Conservation (phyloP, 2,888 invertebrate species). For the Oscheius sp. region DNA sequence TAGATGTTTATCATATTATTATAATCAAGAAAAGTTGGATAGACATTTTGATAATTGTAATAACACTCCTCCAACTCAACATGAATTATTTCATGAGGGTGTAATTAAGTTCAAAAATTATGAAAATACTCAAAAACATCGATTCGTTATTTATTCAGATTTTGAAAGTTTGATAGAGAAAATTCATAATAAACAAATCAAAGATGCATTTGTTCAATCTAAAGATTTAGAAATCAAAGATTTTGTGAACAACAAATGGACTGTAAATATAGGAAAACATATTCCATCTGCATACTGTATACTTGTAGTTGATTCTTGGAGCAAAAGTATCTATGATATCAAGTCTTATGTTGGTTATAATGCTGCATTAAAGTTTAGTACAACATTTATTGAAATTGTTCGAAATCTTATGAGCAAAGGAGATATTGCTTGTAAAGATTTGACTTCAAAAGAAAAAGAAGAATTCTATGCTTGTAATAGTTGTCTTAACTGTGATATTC, state of each 20-base stretch:
- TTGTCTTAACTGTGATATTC: constrained; percentile 29
- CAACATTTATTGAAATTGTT: no score
- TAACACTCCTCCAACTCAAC: neutral
- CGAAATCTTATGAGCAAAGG: no score
- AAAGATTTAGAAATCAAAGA: constrained; percentile 31
- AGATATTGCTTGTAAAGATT: constrained; percentile 22
- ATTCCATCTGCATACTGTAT: no score
- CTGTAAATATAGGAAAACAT: constrained; percentile 30
- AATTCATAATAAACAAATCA: constrained; percentile 34
- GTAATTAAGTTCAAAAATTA: neutral
- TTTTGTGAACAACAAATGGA: no score
- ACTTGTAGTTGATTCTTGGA: constrained; percentile 39
- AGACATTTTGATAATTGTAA: neutral
- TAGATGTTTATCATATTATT: no score
- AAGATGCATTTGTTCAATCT: constrained; percentile 2
- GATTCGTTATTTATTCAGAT: neutral
- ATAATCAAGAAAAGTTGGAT: neutral
- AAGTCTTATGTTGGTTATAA: constrained; percentile 33
- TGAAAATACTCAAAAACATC: neutral
- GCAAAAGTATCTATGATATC: constrained; percentile 22
- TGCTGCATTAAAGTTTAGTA: constrained; percentile 11
- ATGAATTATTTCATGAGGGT: neutral
- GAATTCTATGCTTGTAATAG: constrained; percentile 10
- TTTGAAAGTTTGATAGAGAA: no score
- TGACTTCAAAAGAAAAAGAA: constrained; percentile 30